Evolutionary conservation across 2,888 invertebrate genomes (phyloP).

Genomic region (Rhagonycha lutea): DNA sequence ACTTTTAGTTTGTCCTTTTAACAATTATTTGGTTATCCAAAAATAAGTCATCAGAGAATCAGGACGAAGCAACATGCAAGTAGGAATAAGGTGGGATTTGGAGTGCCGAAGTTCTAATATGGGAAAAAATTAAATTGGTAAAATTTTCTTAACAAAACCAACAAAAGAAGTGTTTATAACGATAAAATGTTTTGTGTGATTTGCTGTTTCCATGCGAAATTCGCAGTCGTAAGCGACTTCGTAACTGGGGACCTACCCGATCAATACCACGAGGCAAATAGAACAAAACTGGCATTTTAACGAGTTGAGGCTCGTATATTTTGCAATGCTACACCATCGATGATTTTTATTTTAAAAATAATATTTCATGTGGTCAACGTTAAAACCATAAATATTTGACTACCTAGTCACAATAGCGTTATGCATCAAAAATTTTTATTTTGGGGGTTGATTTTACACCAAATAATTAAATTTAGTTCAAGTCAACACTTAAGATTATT

Average conservation of each 20-base stretch:
- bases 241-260: slow-evolving; percentile 20
- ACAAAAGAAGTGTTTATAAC: background rate
- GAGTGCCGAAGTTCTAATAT: background rate
- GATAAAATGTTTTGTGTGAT: background rate
- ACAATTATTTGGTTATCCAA: background rate
- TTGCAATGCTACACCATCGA: slow-evolving; percentile 28
- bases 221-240: slow-evolving; percentile 12
- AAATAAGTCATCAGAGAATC: background rate
- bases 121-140: background rate
- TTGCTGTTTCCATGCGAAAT: background rate
- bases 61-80: background rate
- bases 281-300: slow-evolving; percentile 30
- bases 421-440: slow-evolving; percentile 10
- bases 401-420: slow-evolving; percentile 25
- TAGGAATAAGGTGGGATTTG: background rate
- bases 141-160: background rate
- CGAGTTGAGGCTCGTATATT: slow-evolving; percentile 27
- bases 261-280: slow-evolving; percentile 29
- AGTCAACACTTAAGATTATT: background rate
- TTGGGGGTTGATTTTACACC: slow-evolving; percentile 4
- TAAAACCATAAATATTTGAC: slow-evolving; percentile 24
- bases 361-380: slow-evolving; percentile 18
- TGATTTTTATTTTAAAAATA: slow-evolving; percentile 27
- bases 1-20: background rate
- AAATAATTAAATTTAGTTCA: background rate